These are phyloP conservation scores for Xylocopa sonorina DNA, from an alignment of 1,140 invertebrate genomes.

Conservation along the genomic window DNA sequence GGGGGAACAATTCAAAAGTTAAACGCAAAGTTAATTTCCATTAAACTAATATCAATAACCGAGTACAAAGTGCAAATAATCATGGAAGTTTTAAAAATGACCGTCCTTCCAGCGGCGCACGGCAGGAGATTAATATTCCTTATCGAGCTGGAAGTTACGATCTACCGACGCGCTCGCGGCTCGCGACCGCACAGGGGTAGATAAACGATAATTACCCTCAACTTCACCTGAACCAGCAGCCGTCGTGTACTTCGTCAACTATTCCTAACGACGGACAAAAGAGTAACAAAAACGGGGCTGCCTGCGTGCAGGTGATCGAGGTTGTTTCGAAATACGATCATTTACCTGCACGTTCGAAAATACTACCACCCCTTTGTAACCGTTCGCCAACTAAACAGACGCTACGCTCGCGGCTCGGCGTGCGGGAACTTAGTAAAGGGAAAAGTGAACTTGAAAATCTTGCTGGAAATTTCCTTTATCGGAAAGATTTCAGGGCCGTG, in stretches of 20 bases:
- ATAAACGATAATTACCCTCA: constrained; percentile 46
- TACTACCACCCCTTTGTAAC: too few species aligned
- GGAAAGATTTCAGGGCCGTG: background rate
- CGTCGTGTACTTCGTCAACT: constrained; percentile 40
- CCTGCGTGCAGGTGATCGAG: background rate
- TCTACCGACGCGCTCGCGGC: constrained; percentile 14
- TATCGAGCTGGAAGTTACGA: constrained; percentile 37
- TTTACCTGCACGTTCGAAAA: too few species aligned
- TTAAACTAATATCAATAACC: constrained; percentile 51
- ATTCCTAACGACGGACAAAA: background rate
- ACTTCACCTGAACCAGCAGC: constrained; percentile 23
- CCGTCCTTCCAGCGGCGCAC: background rate
- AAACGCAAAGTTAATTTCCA: constrained; percentile 30
- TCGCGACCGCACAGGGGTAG: constrained; percentile 6
- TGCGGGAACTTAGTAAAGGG: background rate
- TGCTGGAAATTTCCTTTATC: background rate
- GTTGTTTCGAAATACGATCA: background rate
- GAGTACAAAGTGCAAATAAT: constrained; percentile 38
- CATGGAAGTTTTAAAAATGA: constrained; percentile 38
- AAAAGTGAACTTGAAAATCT: background rate
- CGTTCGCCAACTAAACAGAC: too few species aligned
- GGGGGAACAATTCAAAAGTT: constrained; percentile 36
- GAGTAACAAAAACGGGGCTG: background rate
- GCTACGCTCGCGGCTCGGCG: background rate
- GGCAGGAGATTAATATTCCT: constrained; percentile 41